Conservation (phyloP, 2,797 vertebrate species). For the Chanos chanos region DNA sequence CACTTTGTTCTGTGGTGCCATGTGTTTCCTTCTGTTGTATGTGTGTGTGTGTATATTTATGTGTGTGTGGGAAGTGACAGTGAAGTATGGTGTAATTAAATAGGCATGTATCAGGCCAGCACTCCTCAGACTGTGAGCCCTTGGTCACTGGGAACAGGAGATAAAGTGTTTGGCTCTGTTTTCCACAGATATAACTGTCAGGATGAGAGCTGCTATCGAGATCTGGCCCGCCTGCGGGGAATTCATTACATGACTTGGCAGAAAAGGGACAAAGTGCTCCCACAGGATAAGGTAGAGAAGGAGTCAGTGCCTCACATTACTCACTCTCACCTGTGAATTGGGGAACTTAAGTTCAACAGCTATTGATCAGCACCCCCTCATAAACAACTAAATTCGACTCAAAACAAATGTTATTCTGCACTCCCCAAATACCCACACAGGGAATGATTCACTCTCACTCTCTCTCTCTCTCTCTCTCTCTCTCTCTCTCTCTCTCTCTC, state of each 20-base stretch:
- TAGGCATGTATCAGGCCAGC: slow-evolving; percentile 59
- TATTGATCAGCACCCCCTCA: neutral
- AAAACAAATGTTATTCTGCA: too few relatives aligned
- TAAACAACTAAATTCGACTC: too few relatives aligned
- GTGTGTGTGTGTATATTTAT: neutral
- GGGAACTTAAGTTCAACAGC: neutral
- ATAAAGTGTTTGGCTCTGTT: slow-evolving; percentile 64
- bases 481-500: slow-evolving; percentile 12
- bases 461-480: slow-evolving; percentile 12
- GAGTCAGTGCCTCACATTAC: neutral
- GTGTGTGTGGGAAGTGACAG: slow-evolving; percentile 32
- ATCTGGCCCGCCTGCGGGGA: slow-evolving; percentile 91
- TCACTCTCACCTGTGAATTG: slow-evolving; percentile 17
- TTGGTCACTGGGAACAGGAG: slow-evolving; percentile 38
- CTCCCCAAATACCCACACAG: neutral
- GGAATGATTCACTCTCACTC: slow-evolving; percentile 12
- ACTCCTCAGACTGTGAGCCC: slow-evolving; percentile 24
- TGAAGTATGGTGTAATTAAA: slow-evolving; percentile 67
- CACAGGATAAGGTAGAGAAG: slow-evolving; percentile 87
- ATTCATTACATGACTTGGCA: slow-evolving; percentile 91
- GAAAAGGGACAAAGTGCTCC: slow-evolving; percentile 86
- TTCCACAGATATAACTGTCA: slow-evolving; percentile 91
- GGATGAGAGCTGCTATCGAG: slow-evolving; percentile 93
- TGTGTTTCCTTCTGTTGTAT: neutral
- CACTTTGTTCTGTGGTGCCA: too few relatives aligned